Evolutionary conservation across 2,888 invertebrate species (phyloP).

Genomic region (Aricia artaxerxes): DNA sequence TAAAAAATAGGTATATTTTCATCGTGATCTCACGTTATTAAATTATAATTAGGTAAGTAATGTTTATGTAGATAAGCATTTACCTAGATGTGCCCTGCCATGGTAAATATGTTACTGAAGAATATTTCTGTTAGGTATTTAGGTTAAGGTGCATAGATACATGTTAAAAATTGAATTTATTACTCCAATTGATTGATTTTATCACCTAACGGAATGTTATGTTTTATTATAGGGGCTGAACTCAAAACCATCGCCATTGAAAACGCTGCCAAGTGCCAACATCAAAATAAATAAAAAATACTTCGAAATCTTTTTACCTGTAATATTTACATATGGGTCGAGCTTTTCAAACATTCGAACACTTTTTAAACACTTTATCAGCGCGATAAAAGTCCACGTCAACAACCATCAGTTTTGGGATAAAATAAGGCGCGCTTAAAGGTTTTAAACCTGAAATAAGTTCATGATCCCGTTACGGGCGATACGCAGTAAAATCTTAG

Average conservation of each 20-base stretch:
- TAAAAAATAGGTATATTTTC: no score
- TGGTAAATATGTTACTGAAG: neutral
- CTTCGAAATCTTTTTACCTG: neutral
- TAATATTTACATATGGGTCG: neutral
- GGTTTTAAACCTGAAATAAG: neutral
- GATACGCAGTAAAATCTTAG: constrained; percentile 14
- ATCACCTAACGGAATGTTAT: constrained; percentile 13
- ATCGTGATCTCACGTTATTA: no score
- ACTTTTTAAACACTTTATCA: constrained; percentile 2
- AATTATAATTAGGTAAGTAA: no score
- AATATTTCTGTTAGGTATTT: neutral
- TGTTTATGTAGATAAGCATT: no score
- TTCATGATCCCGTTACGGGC: neutral
- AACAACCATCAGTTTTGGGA: neutral
- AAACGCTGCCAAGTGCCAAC: neutral
- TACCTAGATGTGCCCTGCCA: neutral
- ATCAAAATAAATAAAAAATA: neutral
- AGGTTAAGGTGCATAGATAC: neutral
- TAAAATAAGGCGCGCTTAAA: neutral
- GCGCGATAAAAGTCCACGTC: neutral
- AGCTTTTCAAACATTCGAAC: neutral
- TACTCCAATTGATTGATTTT: neutral
- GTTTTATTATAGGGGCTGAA: neutral
- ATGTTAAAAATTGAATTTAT: neutral
- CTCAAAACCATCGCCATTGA: neutral